A percentile compares a stretch with the other conserved stretches of the same genome.
These are phyloP conservation scores for Trichopoda pennipes DNA, from an alignment of 2,888 invertebrate species.

Conservation along the genomic window DNA sequence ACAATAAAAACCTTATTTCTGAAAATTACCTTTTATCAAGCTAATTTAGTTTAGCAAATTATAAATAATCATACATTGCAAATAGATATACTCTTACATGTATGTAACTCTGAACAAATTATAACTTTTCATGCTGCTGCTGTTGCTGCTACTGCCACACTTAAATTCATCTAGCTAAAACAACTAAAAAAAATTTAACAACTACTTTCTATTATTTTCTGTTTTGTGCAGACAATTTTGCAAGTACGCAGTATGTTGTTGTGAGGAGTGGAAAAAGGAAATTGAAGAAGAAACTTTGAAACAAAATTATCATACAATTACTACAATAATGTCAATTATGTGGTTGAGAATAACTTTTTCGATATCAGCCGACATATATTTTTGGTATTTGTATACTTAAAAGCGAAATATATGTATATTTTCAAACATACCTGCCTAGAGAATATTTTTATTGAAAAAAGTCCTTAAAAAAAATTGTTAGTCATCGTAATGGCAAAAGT, in stretches of 20 bases:
- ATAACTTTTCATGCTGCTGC: constrained; percentile 57
- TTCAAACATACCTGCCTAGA: constrained; percentile 8
- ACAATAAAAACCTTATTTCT: not conserved
- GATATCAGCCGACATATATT: not conserved
- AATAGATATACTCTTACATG: no score
- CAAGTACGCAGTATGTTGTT: not conserved
- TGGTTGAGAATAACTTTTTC: constrained; percentile 38
- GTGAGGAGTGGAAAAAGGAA: not conserved
- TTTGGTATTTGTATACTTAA: not conserved
- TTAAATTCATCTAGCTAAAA: constrained; percentile 52
- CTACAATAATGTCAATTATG: constrained; percentile 65
- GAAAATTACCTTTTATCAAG: constrained; percentile 63
- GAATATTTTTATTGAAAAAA: not conserved
- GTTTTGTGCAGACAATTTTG: constrained; percentile 5
- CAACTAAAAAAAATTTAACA: constrained; percentile 22
- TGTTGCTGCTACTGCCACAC: constrained; percentile 42
- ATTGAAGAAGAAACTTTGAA: constrained; percentile 33
- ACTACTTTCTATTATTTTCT: constrained; percentile 13
- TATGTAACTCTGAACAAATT: constrained; percentile 45
- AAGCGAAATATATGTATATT: not conserved
- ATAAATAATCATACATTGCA: constrained; percentile 11
- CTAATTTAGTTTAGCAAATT: constrained; percentile 67
- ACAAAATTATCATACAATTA: constrained; percentile 62
- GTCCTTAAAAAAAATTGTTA: not conserved
- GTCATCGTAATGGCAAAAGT: not conserved